phyloP scores from a whole-genome alignment of 2,888 invertebrate species.

The Standfussiana lucernea region DNA sequence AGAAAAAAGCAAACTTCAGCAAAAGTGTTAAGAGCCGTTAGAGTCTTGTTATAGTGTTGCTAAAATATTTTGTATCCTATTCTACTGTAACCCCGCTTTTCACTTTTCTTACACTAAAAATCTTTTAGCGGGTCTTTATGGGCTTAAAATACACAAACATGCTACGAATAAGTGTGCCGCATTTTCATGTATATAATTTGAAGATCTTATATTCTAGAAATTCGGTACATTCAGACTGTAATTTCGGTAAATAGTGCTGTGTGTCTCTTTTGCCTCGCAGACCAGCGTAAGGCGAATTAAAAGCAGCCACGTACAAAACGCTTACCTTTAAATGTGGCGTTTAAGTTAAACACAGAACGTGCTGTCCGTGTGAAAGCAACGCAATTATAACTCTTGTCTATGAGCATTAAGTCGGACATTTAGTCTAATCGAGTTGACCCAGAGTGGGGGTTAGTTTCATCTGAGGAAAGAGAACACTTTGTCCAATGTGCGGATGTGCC shows the following conservation, averaged over 20 bases:
- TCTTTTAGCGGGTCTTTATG: constrained; percentile 28
- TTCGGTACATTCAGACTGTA: background rate
- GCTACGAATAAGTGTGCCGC: constrained; percentile 20
- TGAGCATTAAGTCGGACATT: constrained; percentile 34
- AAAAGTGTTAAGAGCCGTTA: background rate
- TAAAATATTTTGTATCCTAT: constrained; percentile 23
- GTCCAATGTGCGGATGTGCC: constrained; percentile 29
- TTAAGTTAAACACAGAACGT: constrained; percentile 39
- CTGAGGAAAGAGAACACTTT: constrained; percentile 39
- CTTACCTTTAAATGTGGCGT: constrained; percentile 19
- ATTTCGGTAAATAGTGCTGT: background rate
- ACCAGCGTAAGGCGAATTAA: constrained; percentile 1
- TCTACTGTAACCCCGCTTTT: constrained; percentile 1
- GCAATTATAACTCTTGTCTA: constrained; percentile 41
- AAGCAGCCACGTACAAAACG: constrained; percentile 9
- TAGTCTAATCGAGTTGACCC: constrained; percentile 45
- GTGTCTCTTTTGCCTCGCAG: background rate
- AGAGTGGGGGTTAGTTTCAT: constrained; percentile 39
- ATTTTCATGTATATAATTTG: constrained; percentile 18
- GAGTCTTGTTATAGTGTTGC: background rate
- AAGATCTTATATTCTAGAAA: background rate
- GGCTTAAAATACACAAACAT: constrained; percentile 25
- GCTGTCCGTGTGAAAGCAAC: constrained; percentile 8
- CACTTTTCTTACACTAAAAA: constrained; percentile 26
- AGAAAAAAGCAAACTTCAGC: background rate